Evolutionary conservation across 2,113 vertebrate genomes (phyloP).

Genomic region (Callithrix jacchus): DNA sequence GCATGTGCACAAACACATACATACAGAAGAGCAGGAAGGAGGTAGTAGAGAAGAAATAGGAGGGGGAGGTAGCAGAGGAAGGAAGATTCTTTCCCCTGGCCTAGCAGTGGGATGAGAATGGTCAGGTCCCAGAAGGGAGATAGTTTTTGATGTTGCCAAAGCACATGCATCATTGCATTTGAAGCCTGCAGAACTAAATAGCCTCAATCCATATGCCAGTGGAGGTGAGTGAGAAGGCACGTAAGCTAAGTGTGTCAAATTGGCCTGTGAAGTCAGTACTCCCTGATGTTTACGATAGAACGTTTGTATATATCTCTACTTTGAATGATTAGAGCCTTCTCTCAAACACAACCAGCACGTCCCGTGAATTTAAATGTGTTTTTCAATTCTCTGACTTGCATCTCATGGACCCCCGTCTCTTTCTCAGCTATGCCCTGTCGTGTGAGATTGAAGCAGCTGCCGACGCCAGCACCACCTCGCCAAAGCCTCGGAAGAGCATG

Average conservation of each 20-base stretch:
- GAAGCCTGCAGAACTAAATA: accelerated
- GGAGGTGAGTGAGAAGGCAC: not conserved
- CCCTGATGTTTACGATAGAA: not conserved
- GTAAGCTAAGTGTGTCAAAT: accelerated
- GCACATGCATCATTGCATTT: not conserved
- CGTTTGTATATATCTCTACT: not conserved
- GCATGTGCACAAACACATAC: accelerated
- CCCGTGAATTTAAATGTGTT: not conserved
- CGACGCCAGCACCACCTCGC: constrained; percentile 88
- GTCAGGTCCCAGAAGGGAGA: not conserved
- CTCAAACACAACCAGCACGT: not conserved
- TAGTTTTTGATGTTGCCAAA: not conserved
- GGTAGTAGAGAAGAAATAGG: not conserved
- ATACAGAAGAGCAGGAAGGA: not conserved
- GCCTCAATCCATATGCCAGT: accelerated
- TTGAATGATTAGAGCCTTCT: not conserved
- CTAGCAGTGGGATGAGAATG: not conserved
- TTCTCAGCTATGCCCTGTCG: constrained; percentile 89
- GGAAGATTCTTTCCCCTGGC: not conserved
- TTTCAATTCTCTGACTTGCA: not conserved
- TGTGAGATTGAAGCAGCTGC: constrained; percentile 90
- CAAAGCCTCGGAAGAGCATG: constrained; percentile 94
- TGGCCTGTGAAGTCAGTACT: not conserved
- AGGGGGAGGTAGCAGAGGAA: not conserved
- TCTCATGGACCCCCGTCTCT: not conserved